Conservation (phyloP, 2,113 vertebrate genomes). For the Macheiramphus alcinus region DNA sequence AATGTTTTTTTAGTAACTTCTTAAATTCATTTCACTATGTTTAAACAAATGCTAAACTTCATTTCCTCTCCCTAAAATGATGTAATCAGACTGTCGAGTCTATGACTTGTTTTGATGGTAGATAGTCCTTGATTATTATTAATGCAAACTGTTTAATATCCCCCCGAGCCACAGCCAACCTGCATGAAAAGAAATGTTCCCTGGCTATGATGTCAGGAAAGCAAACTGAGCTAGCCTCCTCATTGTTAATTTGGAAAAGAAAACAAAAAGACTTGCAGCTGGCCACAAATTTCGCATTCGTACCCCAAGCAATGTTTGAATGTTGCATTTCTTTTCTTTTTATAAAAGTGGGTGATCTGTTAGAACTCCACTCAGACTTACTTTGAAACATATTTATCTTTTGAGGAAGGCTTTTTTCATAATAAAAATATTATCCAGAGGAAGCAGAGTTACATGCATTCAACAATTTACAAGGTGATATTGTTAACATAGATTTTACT, state of each 20-base stretch:
- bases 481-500: slow-evolving; percentile 11
- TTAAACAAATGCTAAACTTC: slow-evolving; percentile 13
- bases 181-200: neutral
- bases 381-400: neutral
- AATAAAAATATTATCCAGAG: neutral
- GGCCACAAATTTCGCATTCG: neutral
- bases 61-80: slow-evolving; percentile 34
- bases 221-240: neutral
- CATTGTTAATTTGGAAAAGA: neutral
- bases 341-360: neutral
- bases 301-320: neutral
- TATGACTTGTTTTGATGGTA: neutral
- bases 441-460: neutral
- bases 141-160: slow-evolving; percentile 10
- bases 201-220: neutral
- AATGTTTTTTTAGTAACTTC: neutral
- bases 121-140: slow-evolving; percentile 29
- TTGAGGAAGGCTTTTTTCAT: neutral
- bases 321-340: neutral
- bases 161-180: neutral
- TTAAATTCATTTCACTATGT: slow-evolving; percentile 18
- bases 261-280: neutral
- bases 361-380: neutral
- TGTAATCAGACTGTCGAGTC: neutral
- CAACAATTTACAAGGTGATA: slow-evolving; percentile 27